A percentile compares a stretch with the other conserved stretches of the same genome.
These are phyloP conservation scores for Bradypodion ventrale DNA, from an alignment of 2,797 vertebrate species.

Conservation along the genomic window DNA sequence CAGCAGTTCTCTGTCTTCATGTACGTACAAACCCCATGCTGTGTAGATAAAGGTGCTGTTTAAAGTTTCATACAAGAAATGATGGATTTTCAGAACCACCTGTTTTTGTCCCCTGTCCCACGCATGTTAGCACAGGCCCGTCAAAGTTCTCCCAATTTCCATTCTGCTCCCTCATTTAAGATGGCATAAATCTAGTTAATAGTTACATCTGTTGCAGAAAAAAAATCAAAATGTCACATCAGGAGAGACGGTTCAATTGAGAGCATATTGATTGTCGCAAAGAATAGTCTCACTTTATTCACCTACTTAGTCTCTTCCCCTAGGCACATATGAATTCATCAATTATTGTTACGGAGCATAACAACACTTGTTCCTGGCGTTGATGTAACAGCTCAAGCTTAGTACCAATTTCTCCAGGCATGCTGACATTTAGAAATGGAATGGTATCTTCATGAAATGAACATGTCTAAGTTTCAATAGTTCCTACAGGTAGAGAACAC, in stretches of 20 bases:
- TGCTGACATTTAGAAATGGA: conserved; percentile 43
- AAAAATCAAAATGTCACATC: conserved; percentile 79
- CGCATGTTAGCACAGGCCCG: neutral
- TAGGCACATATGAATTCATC: conserved; percentile 73
- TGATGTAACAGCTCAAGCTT: conserved; percentile 39
- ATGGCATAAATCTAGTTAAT: conserved; percentile 66
- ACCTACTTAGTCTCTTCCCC: conserved; percentile 76
- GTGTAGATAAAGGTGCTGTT: neutral
- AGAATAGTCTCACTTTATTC: conserved; percentile 77
- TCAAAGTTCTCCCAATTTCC: neutral
- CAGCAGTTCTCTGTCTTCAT: neutral
- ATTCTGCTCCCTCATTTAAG: conserved; percentile 2
- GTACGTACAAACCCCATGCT: neutral
- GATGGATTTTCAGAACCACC: neutral
- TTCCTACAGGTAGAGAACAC: neutral
- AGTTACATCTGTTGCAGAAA: conserved; percentile 57
- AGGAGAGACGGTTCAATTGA: conserved; percentile 72
- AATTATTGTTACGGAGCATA: conserved; percentile 73
- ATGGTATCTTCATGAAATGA: neutral
- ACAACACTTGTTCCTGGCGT: conserved; percentile 54
- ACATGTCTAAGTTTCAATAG: accelerated
- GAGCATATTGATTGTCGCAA: conserved; percentile 77
- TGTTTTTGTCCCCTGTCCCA: neutral
- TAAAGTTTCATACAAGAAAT: neutral
- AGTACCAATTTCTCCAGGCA: conserved; percentile 23